A percentile compares a stretch with the other conserved stretches of the same genome.
Evolutionary conservation across 2,797 vertebrate species (phyloP).

Genomic region (Aplochiton taeniatus): DNA sequence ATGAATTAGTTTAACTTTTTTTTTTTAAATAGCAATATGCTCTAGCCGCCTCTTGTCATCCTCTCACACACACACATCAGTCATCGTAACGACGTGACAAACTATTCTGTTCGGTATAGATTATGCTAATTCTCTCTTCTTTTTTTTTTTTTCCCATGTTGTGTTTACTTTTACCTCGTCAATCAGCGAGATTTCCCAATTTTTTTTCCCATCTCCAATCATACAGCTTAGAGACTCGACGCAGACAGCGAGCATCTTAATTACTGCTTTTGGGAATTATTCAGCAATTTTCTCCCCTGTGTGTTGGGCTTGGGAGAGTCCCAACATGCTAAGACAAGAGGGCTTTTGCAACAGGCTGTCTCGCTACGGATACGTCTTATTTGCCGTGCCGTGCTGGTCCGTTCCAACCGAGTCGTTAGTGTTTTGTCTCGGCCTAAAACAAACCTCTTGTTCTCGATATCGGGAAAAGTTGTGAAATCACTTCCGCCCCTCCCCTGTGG

Average conservation of each 20-base stretch:
- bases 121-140: too few relatives aligned
- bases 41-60: too few relatives aligned
- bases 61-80: too few relatives aligned
- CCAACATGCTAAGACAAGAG: constrained; percentile 59
- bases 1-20: too few relatives aligned
- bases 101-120: too few relatives aligned
- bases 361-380: constrained; percentile 42
- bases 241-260: constrained; percentile 12
- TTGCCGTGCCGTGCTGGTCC: constrained; percentile 25
- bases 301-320: constrained; percentile 44
- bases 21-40: too few relatives aligned
- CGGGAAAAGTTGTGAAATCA: constrained; percentile 42
- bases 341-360: constrained; percentile 46
- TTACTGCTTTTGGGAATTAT: constrained; percentile 45
- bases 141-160: too few relatives aligned
- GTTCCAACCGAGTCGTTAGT: constrained; percentile 8
- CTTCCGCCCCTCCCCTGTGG: constrained; percentile 26
- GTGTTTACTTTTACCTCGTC: constrained; percentile 8
- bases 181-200: constrained; percentile 27
- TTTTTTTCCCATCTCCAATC: constrained; percentile 20
- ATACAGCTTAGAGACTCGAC: background rate
- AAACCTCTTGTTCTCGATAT: constrained; percentile 43
- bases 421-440: constrained; percentile 1
- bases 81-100: too few relatives aligned
- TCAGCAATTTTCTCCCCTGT: constrained; percentile 29